phyloP scores from a whole-genome alignment of 2,113 vertebrate genomes.

The Orientallactaga bullata region DNA sequence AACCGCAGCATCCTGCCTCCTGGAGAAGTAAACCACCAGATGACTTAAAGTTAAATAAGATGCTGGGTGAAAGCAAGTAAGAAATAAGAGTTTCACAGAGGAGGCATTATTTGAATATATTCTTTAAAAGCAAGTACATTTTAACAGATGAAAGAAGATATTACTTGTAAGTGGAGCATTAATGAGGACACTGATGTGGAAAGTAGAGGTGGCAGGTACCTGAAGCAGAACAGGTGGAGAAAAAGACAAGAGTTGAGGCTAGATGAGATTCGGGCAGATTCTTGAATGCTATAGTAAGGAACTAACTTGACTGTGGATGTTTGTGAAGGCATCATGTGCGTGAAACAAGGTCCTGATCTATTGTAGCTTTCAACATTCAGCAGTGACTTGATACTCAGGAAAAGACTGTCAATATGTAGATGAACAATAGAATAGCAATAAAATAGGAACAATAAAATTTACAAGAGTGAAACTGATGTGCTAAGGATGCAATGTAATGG shows the following conservation, averaged over 20 bases:
- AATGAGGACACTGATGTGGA: background rate
- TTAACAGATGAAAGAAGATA: background rate
- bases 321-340: background rate
- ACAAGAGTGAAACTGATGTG: background rate
- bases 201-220: background rate
- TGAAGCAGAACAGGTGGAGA: background rate
- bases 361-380: slow-evolving; percentile 4
- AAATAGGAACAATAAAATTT: background rate
- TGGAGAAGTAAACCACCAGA: slow-evolving; percentile 75
- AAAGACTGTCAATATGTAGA: background rate
- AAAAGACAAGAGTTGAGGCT: background rate
- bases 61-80: background rate
- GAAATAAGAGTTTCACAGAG: background rate
- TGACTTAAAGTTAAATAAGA: background rate
- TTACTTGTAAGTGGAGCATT: no score
- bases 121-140: background rate
- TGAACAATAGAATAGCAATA: background rate
- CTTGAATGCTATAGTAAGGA: background rate
- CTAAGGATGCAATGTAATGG: background rate
- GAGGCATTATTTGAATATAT: background rate
- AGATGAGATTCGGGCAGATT: background rate
- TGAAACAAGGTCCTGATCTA: background rate
- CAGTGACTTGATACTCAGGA: background rate
- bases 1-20: slow-evolving; percentile 93
- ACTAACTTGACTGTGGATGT: background rate